Evolutionary conservation across 2,797 vertebrate species (phyloP).

Genomic region (Megalops cyprinoides): DNA sequence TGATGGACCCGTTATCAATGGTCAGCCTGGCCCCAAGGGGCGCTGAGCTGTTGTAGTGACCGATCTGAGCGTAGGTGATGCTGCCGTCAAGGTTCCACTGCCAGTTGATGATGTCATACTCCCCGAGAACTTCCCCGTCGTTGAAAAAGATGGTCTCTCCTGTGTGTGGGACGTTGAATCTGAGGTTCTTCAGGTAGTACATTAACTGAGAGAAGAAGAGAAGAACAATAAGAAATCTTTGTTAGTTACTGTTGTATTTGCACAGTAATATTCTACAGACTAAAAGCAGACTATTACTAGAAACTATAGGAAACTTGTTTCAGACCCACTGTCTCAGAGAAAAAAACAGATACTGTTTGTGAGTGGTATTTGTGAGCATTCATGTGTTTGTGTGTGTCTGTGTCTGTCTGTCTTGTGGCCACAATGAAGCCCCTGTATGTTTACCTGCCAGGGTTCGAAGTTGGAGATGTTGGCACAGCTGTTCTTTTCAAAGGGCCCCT

Average conservation of each 20-base stretch:
- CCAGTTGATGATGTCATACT: conserved; percentile 86
- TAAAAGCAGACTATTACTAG: too few relatives aligned
- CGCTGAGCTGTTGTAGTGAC: conserved; percentile 66
- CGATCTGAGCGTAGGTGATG: conserved; percentile 71
- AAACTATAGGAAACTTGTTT: too few relatives aligned
- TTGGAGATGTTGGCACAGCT: conserved; percentile 72
- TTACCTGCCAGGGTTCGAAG: conserved; percentile 87
- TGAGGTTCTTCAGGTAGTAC: conserved; percentile 80
- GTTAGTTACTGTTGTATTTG: too few relatives aligned
- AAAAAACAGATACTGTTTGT: not conserved
- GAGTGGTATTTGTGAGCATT: not conserved
- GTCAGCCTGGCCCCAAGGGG: conserved; percentile 55
- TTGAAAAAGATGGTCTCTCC: conserved; percentile 67
- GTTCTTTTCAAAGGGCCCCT: conserved; percentile 68
- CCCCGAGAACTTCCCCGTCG: conserved; percentile 71
- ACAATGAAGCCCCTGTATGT: not conserved
- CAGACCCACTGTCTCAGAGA: not conserved
- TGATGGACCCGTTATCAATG: conserved; percentile 71
- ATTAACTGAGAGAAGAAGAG: conserved; percentile 67
- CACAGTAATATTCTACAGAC: too few relatives aligned
- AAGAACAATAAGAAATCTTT: not conserved
- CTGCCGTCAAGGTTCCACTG: conserved; percentile 65
- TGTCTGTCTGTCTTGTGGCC: not conserved
- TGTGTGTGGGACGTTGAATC: conserved; percentile 71
- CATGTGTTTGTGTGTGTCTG: not conserved